phyloP scores from a whole-genome alignment of 1,140 invertebrate genomes.

The Brachionus calyciflorus region DNA sequence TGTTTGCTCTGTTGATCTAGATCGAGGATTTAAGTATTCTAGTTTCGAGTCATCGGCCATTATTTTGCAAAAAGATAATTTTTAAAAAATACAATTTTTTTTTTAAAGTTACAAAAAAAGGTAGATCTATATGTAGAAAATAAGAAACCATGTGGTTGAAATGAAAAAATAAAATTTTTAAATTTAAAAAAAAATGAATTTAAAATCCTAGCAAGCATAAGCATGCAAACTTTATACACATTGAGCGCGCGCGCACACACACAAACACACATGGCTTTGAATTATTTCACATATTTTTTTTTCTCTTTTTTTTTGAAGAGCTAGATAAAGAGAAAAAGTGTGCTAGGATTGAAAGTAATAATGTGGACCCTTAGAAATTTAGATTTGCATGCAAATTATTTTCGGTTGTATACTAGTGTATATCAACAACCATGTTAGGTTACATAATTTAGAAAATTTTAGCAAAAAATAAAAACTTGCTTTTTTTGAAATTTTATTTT shows the following conservation, averaged over 20 bases:
- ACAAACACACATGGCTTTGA: conserved; percentile 24
- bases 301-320: neutral
- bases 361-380: too few relatives aligned
- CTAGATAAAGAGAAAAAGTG: neutral
- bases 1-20: neutral
- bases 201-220: neutral
- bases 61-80: neutral
- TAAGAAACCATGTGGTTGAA: conserved; percentile 12
- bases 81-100: neutral
- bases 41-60: conserved; percentile 29
- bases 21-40: neutral
- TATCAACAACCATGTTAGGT: too few relatives aligned
- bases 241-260: too few relatives aligned
- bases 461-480: too few relatives aligned
- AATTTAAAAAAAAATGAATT: conserved; percentile 6
- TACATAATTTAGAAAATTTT: too few relatives aligned
- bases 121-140: neutral
- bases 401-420: too few relatives aligned
- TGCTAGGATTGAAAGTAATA: neutral
- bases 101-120: too few relatives aligned
- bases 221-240: neutral
- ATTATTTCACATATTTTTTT: conserved; percentile 32
- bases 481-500: too few relatives aligned
- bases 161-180: conserved; percentile 4
- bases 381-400: too few relatives aligned